Evolutionary conservation across 2,113 vertebrate species (phyloP), one percentile per base, ranked within the genome.

Genomic region (Jacana jacana): DNA sequence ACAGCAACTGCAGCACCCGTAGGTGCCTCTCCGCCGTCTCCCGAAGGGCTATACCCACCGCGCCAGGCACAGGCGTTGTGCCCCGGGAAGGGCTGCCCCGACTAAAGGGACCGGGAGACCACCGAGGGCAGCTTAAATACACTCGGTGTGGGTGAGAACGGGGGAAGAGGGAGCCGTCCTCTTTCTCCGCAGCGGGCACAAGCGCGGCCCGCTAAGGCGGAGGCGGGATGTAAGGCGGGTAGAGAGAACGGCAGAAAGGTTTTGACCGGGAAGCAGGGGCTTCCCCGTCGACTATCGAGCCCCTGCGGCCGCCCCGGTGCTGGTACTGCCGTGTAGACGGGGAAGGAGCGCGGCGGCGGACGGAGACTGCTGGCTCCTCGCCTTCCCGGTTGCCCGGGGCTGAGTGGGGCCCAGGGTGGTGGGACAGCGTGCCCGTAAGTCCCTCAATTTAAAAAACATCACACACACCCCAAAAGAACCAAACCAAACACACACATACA

Each of bases 141-240:
- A 65, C n/a, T 17, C 19, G 15, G 52, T 2, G 11, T 3, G 51
- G 57, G 17, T 23, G 55, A 48, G 49, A 2, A 17, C 13, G 3
- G 10, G 28, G 22, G 3, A 20, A 42, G 24, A 17, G 23, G 10
- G 25, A 27, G 13, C 46, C 17, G 14, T 0, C 5, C 27, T 27
- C 10, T 8, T 2, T 5, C 71, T 10, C 40, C 8, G 72, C 72
- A 8, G 77, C 4, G 58, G 49, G 49, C 14, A 3, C 4, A 17
- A 57, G 7, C 28, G 33, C n/a, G 10, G 35, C 3, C 81, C 13
- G 40, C 14, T 35, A 4, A n/a, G 2, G 11, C 10, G 4, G 63
- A 7, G 61, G 16, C 3, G 10, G 17, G 40, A 1, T 28, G 64
- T 28, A 0, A 3, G 35, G 35, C 5, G 27, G 15, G 16, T 1